Base-by-base conservation (phyloP, 1,140 invertebrate genomes). In the Ridgeia piscesae region DNA sequence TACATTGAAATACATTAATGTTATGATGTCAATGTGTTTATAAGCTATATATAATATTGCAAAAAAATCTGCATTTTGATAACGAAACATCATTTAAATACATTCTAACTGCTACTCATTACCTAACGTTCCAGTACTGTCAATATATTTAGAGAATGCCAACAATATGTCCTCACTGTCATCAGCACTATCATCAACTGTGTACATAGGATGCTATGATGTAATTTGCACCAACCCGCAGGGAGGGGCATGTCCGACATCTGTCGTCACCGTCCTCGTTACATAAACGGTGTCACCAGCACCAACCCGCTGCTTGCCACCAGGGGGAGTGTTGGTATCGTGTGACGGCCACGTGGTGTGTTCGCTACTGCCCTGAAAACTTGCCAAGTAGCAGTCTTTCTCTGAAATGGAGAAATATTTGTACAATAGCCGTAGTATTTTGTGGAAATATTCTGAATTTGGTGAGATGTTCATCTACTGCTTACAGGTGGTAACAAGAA, bases 341-440 rank as follows among this genome's bases (percentile, higher is more conserved):
- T 77, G 58, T 77, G 58, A 77, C 0, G 27, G 2, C 58, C 58
- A 21, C 2, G 27, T 77, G 58, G 58, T 77, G 58, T 17, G 58
- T 77, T 90, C 89, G 35, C 35, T 90, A n/a, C 89, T 90, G 11
- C 89, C 89, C 11, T 34, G 89, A 33, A 90, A 90, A 90, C 89
- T 90, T 34, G 89, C 33, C 35, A 90, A 90, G 89, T 90, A 90
- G n/a, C 89, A 21, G 14, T 90, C 89, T 33, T 90, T 90, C 89
- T 90, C 89, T 90, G 89, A 4, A 89, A 89, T 89, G 34, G n/a
- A 89, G 34, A 89, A 34, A 89, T 89, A 89, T 6, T 42, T 42
- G 11, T 42, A 42, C 42, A 42, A 11, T 42, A 42, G 42, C 42
- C 11, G 42, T 42, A 6, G 11, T 42, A 42, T 42, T 42, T 42